Conservation (phyloP, 2,113 vertebrate species). For the Platysternon megacephalum region DNA sequence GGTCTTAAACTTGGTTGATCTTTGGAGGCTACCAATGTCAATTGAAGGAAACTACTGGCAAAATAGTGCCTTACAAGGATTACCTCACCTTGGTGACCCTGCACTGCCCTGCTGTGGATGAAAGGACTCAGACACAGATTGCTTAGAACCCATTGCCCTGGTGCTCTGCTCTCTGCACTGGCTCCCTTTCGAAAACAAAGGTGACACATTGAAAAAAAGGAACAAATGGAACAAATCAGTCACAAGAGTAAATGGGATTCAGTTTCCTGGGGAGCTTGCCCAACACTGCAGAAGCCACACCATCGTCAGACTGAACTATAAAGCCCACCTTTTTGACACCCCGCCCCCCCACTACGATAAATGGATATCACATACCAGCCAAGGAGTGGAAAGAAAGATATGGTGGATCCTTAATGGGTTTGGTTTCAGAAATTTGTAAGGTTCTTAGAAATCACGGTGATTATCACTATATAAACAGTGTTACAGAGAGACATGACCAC, state of each 20-base stretch:
- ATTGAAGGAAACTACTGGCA: background rate
- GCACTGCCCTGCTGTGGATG: rapidly evolving
- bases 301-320: background rate
- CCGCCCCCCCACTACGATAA: background rate
- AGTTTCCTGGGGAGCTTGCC: background rate
- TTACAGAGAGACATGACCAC: background rate
- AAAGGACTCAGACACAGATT: rapidly evolving
- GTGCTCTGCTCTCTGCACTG: background rate
- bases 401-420: background rate
- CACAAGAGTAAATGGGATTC: rapidly evolving
- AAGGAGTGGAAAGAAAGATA: background rate
- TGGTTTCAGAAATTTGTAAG: background rate
- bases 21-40: background rate
- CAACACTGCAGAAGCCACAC: background rate
- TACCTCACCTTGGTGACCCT: background rate
- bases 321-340: background rate
- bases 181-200: background rate
- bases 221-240: background rate
- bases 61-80: rapidly evolving
- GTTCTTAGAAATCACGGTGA: background rate
- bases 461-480: background rate
- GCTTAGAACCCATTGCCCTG: background rate
- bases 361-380: background rate
- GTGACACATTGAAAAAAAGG: too few species aligned
- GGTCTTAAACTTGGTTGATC: background rate